Evolutionary conservation across 2,113 vertebrate genomes (phyloP).

Genomic region (Gymnobelideus leadbeateri): DNA sequence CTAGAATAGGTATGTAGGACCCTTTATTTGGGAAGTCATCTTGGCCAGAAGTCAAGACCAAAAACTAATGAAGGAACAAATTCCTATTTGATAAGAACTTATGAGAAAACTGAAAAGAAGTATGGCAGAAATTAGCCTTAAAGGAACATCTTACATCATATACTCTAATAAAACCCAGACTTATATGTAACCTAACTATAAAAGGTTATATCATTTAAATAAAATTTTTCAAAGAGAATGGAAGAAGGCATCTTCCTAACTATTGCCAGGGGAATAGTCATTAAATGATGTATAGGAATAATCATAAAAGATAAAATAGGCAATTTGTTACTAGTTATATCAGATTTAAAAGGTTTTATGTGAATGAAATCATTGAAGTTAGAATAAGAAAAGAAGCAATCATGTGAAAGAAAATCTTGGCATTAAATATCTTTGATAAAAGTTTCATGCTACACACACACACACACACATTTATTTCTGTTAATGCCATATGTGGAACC

Average conservation of each 20-base stretch:
- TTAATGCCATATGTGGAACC: neutral
- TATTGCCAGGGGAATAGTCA: neutral
- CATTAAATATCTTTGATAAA: neutral
- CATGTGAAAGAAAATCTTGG: neutral
- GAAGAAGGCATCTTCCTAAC: neutral
- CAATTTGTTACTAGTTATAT: neutral
- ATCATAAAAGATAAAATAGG: neutral
- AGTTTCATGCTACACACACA: neutral
- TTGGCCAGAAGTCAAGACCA: neutral
- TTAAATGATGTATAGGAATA: neutral
- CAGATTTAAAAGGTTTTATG: neutral
- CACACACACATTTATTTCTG: too few species aligned
- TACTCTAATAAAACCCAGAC: neutral
- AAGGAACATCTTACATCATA: neutral
- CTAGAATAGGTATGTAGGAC: neutral
- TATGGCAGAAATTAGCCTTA: neutral
- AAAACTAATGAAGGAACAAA: neutral
- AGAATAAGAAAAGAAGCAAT: neutral
- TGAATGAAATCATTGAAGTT: neutral
- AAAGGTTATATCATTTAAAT: neutral
- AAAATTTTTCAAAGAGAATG: neutral
- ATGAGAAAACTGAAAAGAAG: neutral
- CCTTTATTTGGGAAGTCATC: neutral
- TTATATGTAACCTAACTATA: neutral
- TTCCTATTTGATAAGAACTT: neutral